Evolutionary conservation across 2,113 vertebrate genomes (phyloP).

Genomic region (Alosa alosa): DNA sequence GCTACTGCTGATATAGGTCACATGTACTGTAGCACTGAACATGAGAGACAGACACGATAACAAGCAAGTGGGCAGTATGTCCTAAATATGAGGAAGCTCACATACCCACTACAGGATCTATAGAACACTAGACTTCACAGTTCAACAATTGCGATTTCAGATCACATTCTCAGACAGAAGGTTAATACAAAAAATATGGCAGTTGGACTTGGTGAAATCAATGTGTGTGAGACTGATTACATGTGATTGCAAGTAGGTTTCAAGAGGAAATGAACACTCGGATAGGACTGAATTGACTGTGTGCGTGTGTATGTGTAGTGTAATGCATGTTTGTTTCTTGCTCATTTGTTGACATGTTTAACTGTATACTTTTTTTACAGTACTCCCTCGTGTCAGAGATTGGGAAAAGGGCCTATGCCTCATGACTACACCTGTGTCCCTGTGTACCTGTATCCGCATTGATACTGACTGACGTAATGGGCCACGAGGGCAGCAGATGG

Average conservation of each 20-base stretch:
- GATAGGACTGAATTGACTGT: no score
- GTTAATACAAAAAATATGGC: not conserved
- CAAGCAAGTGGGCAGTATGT: not conserved
- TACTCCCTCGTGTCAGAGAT: not conserved
- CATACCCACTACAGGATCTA: not conserved
- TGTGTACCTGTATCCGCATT: not conserved
- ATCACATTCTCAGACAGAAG: not conserved
- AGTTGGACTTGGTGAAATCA: not conserved
- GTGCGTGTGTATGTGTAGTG: not conserved
- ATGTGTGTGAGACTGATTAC: no score
- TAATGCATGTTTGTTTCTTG: not conserved
- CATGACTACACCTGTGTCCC: not conserved
- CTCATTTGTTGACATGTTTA: not conserved
- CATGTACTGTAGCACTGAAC: not conserved
- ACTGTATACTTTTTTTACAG: not conserved
- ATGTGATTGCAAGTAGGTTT: not conserved
- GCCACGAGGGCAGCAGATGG: not conserved
- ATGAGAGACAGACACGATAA: not conserved
- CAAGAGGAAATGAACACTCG: not conserved
- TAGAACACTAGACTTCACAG: not conserved
- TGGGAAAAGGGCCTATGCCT: not conserved
- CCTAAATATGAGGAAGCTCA: not conserved
- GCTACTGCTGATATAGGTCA: not conserved
- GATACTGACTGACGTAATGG: not conserved
- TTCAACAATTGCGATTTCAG: not conserved